Conservation (phyloP, 2,888 invertebrate genomes). For the Orthosia gothica region DNA sequence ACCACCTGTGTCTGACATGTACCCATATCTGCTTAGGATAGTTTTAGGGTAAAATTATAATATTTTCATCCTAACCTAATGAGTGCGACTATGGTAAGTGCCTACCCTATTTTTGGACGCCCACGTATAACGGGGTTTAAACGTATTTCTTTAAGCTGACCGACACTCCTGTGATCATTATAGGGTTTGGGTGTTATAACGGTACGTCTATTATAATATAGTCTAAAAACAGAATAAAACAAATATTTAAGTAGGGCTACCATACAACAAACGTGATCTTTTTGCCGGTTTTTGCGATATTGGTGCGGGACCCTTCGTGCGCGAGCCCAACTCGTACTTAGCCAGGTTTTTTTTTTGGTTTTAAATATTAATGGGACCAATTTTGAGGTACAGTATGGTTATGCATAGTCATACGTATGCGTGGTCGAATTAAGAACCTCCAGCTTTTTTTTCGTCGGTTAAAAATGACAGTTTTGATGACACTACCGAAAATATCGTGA, state of each 20-base stretch:
- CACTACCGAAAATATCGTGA: background rate
- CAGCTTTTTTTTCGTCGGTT: no score
- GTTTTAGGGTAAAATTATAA: conserved; percentile 31
- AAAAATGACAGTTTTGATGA: background rate
- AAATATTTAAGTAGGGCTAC: no score
- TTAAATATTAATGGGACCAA: no score
- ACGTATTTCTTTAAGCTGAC: conserved; percentile 15
- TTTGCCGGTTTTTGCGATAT: no score
- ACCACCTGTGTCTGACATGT: conserved; percentile 51
- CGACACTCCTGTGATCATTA: conserved; percentile 9
- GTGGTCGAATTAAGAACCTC: no score
- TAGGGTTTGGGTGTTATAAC: conserved; percentile 15
- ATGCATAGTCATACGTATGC: no score
- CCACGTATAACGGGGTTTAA: conserved; percentile 26
- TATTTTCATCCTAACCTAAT: conserved; percentile 30
- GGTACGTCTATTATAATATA: conserved; percentile 3
- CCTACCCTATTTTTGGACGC: conserved; percentile 42
- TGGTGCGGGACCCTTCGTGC: no score
- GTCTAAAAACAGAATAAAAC: no score
- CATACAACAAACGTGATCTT: no score
- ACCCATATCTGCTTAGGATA: conserved; percentile 22
- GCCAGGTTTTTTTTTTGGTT: no score
- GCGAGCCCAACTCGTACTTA: no score
- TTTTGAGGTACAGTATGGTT: no score
- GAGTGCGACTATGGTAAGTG: conserved; percentile 17